Base-by-base conservation (phyloP, 2,113 vertebrate genomes). In the Oreotrochilus melanogaster region DNA sequence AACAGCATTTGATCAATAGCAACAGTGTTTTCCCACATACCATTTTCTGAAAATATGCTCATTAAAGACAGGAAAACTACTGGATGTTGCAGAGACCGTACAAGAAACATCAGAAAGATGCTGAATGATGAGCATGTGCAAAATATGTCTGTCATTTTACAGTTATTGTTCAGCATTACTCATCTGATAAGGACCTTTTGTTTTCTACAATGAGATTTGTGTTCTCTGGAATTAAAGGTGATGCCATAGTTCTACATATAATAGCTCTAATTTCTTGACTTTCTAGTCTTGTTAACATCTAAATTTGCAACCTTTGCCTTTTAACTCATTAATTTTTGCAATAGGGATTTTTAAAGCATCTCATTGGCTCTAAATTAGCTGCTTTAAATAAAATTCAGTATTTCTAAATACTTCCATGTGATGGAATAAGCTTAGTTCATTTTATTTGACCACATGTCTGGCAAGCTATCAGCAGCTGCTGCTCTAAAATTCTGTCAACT, bases 371-470 rank as follows among this genome's bases (percentile, higher is more conserved):
- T 53, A 69, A 56, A 54, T 82, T 30, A 65, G 23, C 61, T 92
- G 30, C 47, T 72, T 67, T 70, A 87, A 71, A 31, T 78, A 73
- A 89, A 84, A 79, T 27, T 57, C 28, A 50, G 11, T 78, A 60
- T 88, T 90, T 72, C 43, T 64, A 61, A 82, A 62, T 56, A 67
- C 27, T 79, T 82, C 78, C 85, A 15, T 79, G 23, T 60, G 35
- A 93, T 39, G n/a, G 37, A 93, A 89, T 92, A 78, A 85, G 78
- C 90, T 66, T 72, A 80, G 80, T 91, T 92, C n/a, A 53, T 92
- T 88, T 95, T 80, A 85, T 62, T 86, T 67, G 89, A 92, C 51
- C 57, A 90, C 7, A 39, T 43, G 5, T 88, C 64, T 96, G 89
- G 64, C 53, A 70, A 90, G 39, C 47, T 25, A 43, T 69, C 65